These are phyloP conservation scores for Norana najaformis DNA, from an alignment of 2,888 invertebrate species.

Conservation along the genomic window DNA sequence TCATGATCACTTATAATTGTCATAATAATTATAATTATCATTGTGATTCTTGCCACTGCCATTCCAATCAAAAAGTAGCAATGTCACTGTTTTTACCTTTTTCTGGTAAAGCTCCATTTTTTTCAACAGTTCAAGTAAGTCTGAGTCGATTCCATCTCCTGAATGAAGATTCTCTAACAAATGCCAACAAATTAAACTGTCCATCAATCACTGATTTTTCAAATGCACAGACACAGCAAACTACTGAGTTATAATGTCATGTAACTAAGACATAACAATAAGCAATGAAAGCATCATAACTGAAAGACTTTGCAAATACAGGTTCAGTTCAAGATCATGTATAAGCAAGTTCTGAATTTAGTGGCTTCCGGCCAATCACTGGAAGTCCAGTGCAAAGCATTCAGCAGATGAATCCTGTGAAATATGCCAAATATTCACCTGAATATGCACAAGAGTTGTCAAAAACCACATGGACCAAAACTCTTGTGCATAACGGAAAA, in stretches of 20 bases:
- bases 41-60: not conserved
- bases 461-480: too few relatives aligned
- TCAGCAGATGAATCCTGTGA: too few relatives aligned
- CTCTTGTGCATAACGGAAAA: too few relatives aligned
- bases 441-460: too few relatives aligned
- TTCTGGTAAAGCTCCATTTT: slow-evolving; percentile 60
- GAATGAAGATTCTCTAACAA: not conserved
- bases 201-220: not conserved
- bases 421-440: too few relatives aligned
- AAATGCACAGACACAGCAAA: not conserved
- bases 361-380: not conserved
- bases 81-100: slow-evolving; percentile 47
- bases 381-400: not conserved
- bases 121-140: slow-evolving; percentile 56
- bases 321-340: too few relatives aligned
- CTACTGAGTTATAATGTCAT: not conserved
- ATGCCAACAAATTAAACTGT: not conserved
- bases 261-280: not conserved
- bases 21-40: too few relatives aligned
- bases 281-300: not conserved
- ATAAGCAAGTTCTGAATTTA: not conserved
- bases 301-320: not conserved
- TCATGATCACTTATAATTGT: not conserved
- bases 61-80: not conserved
- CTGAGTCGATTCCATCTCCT: not conserved